phyloP scores from a whole-genome alignment of 1,140 invertebrate species.

The Thalassaphorura encarpata region DNA sequence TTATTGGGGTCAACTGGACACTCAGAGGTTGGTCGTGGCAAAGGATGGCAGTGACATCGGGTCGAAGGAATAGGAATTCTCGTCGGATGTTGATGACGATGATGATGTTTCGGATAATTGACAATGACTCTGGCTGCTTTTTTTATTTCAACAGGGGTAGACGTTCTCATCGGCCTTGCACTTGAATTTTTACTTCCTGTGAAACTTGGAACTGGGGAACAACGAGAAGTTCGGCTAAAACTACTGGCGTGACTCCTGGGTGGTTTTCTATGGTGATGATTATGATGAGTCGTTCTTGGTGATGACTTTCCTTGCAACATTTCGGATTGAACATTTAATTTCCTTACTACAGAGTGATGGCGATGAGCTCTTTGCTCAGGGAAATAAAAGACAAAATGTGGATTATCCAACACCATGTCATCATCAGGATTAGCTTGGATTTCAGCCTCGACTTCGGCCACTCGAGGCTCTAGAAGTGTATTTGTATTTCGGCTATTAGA shows the following conservation, averaged over 20 bases:
- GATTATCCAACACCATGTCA: too few relatives aligned
- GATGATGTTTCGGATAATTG: conserved; percentile 1
- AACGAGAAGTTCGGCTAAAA: not conserved
- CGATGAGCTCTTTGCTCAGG: not conserved
- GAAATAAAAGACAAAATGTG: conserved; percentile 21
- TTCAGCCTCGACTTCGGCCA: conserved; percentile 4
- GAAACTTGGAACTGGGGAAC: not conserved
- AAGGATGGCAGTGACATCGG: too few relatives aligned
- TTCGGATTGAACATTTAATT: not conserved
- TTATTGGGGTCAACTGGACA: not conserved
- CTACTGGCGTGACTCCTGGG: too few relatives aligned
- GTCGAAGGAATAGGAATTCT: too few relatives aligned
- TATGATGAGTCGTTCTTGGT: too few relatives aligned
- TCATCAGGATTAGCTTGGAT: conserved; percentile 13
- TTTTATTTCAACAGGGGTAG: conserved; percentile 31
- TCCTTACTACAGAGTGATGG: not conserved
- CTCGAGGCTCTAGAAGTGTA: conserved; percentile 10
- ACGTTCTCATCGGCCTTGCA: conserved; percentile 22
- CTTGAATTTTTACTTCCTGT: not conserved
- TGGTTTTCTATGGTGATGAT: not conserved
- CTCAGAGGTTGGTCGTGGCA: too few relatives aligned
- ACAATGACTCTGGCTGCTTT: conserved; percentile 25
- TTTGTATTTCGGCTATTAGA: conserved; percentile 31
- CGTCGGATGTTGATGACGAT: too few relatives aligned
- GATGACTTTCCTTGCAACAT: too few relatives aligned